Evolutionary conservation across 2,113 vertebrate genomes (phyloP).

Genomic region (Delphinapterus leucas): DNA sequence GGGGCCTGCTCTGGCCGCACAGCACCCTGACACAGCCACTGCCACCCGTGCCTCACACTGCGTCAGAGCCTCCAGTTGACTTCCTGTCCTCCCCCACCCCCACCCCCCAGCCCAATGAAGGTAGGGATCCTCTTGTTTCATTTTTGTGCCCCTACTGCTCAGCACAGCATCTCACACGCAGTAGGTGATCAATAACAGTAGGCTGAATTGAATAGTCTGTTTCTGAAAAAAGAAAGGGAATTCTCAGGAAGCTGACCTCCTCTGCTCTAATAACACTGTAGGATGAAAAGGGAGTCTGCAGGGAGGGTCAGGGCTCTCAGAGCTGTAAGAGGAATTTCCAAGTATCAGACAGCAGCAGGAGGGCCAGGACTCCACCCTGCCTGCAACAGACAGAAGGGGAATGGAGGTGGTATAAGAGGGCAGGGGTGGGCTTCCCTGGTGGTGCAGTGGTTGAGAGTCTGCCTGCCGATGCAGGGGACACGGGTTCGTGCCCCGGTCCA

Average conservation of each 20-base stretch:
- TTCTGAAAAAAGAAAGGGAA: not conserved
- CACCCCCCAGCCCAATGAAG: not conserved
- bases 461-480: too few species aligned
- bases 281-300: not conserved
- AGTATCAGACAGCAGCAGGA: not conserved
- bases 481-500: too few species aligned
- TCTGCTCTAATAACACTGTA: not conserved
- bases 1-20: not conserved
- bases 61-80: not conserved
- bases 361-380: not conserved
- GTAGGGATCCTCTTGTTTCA: not conserved
- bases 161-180: not conserved
- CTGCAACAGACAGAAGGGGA: not conserved
- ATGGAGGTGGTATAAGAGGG: not conserved
- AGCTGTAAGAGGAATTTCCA: not conserved
- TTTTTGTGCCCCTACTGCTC: not conserved
- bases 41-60: not conserved
- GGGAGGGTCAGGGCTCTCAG: not conserved
- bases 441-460: too few species aligned
- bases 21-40: not conserved
- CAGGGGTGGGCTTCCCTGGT: not conserved
- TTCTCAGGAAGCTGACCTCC: not conserved
- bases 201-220: not conserved
- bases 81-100: not conserved
- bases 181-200: not conserved